phyloP scores from a whole-genome alignment of 92 coral and sea anemone species.

The Parazoanthus darwini region DNA sequence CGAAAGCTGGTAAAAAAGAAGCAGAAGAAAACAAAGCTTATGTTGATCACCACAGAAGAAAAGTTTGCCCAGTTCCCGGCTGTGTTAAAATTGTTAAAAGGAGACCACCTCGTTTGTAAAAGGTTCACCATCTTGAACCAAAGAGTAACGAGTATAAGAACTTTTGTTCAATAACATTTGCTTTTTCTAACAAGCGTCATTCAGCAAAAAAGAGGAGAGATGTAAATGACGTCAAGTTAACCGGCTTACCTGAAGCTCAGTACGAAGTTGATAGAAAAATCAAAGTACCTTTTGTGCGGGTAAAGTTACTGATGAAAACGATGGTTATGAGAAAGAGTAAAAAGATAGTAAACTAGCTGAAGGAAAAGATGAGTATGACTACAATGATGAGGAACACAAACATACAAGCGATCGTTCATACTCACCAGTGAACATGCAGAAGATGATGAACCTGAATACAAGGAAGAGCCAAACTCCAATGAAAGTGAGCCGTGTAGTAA shows the following conservation, averaged over 20 bases:
- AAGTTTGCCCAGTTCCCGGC: too few relatives aligned
- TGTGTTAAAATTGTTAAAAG: not conserved
- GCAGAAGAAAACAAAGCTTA: too few relatives aligned
- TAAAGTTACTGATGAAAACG: not conserved
- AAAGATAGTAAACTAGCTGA: conserved; percentile 8
- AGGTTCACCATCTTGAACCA: conserved; percentile 14
- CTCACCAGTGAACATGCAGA: conserved; percentile 24
- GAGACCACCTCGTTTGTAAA: conserved; percentile 22
- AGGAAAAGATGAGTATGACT: conserved; percentile 12
- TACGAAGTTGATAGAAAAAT: conserved; percentile 13
- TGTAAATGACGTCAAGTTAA: conserved; percentile 7
- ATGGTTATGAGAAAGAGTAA: conserved; percentile 16
- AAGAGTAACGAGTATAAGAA: not conserved
- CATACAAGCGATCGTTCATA: not conserved
- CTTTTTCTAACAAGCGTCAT: conserved; percentile 22
- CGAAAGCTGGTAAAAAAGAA: conserved; percentile 13
- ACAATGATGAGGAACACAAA: conserved; percentile 7
- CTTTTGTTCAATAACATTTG: not conserved
- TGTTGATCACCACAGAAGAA: too few relatives aligned
- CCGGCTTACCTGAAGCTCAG: not conserved
- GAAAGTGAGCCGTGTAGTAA: not conserved
- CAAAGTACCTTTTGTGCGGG: not conserved
- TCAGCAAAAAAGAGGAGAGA: conserved; percentile 2
- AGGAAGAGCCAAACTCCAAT: conserved; percentile 6
- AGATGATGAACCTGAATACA: conserved; percentile 10